These are phyloP conservation scores for Magallana nippona DNA, from an alignment of 2,888 invertebrate genomes.

Conservation along the genomic window DNA sequence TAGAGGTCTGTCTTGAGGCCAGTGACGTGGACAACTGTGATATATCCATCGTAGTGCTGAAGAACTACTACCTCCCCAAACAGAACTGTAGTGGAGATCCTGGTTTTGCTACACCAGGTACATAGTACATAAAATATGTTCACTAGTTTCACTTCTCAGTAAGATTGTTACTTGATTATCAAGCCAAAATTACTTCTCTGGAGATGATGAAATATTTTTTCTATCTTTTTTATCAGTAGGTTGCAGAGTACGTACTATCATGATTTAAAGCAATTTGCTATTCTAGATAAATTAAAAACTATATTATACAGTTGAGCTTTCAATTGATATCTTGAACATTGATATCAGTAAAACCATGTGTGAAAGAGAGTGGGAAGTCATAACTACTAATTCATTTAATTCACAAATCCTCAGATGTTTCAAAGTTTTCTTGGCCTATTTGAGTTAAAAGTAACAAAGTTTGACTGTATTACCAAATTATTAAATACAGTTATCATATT, in stretches of 20 bases:
- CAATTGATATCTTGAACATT: too few species aligned
- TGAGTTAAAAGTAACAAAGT: too few species aligned
- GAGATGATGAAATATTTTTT: background rate
- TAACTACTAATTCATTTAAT: too few species aligned
- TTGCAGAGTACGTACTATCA: too few species aligned
- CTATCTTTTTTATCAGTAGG: background rate
- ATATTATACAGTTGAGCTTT: background rate
- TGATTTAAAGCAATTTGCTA: background rate
- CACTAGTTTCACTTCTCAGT: background rate
- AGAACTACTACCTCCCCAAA: conserved; percentile 44
- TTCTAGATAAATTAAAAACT: too few species aligned
- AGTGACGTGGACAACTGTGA: conserved; percentile 35
- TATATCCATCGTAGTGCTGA: conserved; percentile 25
- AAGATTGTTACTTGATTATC: too few species aligned
- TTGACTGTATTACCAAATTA: too few species aligned
- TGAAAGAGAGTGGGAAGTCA: too few species aligned
- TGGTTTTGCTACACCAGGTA: conserved; percentile 41
- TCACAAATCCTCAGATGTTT: too few species aligned
- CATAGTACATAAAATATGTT: background rate
- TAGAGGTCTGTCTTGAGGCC: conserved; percentile 43
- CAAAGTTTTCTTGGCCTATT: too few species aligned
- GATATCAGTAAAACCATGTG: background rate
- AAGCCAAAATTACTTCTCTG: background rate
- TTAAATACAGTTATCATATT: too few species aligned
- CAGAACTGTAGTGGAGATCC: conserved; percentile 37